These are phyloP conservation scores for Emydoidea blandingii DNA, from an alignment of 2,797 vertebrate species.

Conservation along the genomic window DNA sequence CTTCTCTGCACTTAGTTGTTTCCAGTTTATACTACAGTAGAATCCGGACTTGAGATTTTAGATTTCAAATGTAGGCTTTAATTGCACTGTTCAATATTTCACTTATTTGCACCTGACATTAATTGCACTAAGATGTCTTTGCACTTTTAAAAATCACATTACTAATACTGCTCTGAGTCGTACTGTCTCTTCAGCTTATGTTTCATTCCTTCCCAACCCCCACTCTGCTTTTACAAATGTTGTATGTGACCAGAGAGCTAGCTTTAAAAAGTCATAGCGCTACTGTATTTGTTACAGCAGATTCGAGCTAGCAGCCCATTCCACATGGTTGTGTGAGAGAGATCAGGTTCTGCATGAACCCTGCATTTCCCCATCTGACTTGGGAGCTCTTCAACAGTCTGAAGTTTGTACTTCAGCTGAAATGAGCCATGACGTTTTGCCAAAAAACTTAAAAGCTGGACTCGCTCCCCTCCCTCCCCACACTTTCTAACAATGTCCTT, in stretches of 20 bases:
- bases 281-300: rapidly evolving
- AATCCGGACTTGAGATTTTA: constrained; percentile 13
- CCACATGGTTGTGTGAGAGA: not conserved
- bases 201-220: not conserved
- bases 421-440: constrained; percentile 20
- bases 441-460: constrained; percentile 25
- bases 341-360: not conserved
- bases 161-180: not conserved
- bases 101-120: not conserved
- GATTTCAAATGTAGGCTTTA: not conserved
- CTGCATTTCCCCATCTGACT: not conserved
- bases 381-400: not conserved
- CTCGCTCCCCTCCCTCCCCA: constrained; percentile 38
- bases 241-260: not conserved
- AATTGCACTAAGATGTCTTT: rapidly evolving
- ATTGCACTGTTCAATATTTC: not conserved
- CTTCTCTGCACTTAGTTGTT: not conserved
- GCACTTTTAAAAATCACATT: not conserved
- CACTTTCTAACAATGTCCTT: constrained; percentile 48
- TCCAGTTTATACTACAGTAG: rapidly evolving
- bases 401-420: rapidly evolving
- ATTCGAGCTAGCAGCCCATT: not conserved
- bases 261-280: not conserved
- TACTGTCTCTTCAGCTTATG: not conserved
- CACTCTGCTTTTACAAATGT: not conserved